Conservation (phyloP, 2,113 vertebrate genomes). For the Rattus norvegicus region GRCr8 NC_086024.1:94573501-94574000, state of each 20-base stretch:
- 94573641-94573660: not conserved
- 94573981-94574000: not conserved
- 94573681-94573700: not conserved
- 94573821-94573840: not conserved
- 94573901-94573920: not conserved
- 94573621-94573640: not conserved
- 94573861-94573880: not conserved
- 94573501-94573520: not conserved
- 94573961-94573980: not conserved
- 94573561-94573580: conserved; percentile 16
- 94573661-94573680: not conserved
- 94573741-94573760: conserved; percentile 20
- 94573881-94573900: not conserved
- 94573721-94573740: not conserved
- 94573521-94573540: not conserved
- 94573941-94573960: not conserved
- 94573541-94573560: not conserved
- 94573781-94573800: not conserved
- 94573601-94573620: not conserved
- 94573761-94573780: not conserved
- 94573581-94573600: conserved; percentile 6
- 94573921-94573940: not conserved
- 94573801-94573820: not conserved
- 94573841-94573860: not conserved
- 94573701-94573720: not conserved